Evolutionary conservation across 1,140 invertebrate species (phyloP), one percentile per base, ranked within the genome.

Genomic region (Drosophila mojavensis): DNA sequence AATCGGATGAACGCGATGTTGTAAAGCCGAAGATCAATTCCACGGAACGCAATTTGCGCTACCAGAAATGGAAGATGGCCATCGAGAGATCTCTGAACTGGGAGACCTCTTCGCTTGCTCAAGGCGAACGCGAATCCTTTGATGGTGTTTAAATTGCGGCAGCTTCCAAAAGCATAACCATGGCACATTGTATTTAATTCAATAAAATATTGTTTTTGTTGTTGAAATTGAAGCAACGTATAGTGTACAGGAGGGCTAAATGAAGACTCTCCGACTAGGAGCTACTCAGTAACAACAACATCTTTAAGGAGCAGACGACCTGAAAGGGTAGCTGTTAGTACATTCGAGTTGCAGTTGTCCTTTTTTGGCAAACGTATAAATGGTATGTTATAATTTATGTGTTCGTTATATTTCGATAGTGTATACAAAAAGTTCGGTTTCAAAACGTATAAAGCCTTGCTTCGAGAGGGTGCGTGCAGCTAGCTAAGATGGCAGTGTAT

Each of bases 61-160:
- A 97, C 86, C 94, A 94, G 39, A 95, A 95, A 69, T 98, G 97
- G 97, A 97, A 97, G 92, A 95, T 96, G 94, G 97, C 97, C 1
- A 94, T 98, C 1, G 94, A 96, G 71, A 93, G 96, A 50, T 97
- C 96, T 6, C 93, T 97, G 69, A 95, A 95, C 50, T 98, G 97
- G 97, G 96, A 97, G 47, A 90, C 91, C 0, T 91, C 90, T 11
- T 55, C 85, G 0, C 66, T 90, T 4, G 48, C 69, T 1, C 78
- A 85, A 2, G 85, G 85, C 47, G 85, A 89, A 26, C 85, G 85
- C 5, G 75, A 84, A 26, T 72, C 78, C 11, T 89, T 84, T n/a
- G 84, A 89, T 68, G 80, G 69, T 41, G 79, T 81, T 1, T 88
- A 83, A 56, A 13, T 3, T 1, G 10, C 3, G 5, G 9, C 24